phyloP scores from a whole-genome alignment of 2,113 vertebrate genomes.

The Xiphorhynchus elegans region DNA sequence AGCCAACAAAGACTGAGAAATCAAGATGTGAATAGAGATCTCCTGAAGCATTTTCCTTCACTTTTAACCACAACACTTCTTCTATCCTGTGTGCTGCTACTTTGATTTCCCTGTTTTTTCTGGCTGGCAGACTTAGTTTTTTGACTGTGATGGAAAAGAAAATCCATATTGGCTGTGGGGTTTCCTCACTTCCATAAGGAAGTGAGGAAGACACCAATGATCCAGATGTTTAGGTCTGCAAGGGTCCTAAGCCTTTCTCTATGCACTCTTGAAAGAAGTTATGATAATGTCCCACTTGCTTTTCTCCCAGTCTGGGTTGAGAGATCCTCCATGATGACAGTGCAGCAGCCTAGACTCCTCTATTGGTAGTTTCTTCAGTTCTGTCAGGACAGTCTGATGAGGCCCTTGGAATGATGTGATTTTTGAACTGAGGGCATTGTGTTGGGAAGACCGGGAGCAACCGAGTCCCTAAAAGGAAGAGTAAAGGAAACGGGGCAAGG shows the following conservation, averaged over 20 bases:
- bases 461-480: not conserved
- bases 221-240: not conserved
- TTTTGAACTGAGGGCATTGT: not conserved
- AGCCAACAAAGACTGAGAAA: not conserved
- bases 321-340: not conserved
- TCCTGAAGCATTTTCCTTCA: not conserved
- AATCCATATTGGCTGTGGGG: not conserved
- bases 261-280: not conserved
- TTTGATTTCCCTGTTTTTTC: not conserved
- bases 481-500: not conserved
- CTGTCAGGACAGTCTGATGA: not conserved
- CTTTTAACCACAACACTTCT: not conserved
- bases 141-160: not conserved
- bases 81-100: not conserved
- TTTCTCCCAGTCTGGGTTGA: not conserved
- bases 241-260: not conserved
- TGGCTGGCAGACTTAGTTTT: not conserved
- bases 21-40: not conserved
- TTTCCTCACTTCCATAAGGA: not conserved
- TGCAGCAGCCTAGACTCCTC: not conserved
- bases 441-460: not conserved
- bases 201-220: not conserved
- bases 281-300: not conserved
- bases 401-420: rapidly evolving
- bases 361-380: not conserved